Evolutionary conservation across 2,888 invertebrate species (phyloP), one percentile per base, ranked within the genome.

Genomic region (Lithophane ornitopus): DNA sequence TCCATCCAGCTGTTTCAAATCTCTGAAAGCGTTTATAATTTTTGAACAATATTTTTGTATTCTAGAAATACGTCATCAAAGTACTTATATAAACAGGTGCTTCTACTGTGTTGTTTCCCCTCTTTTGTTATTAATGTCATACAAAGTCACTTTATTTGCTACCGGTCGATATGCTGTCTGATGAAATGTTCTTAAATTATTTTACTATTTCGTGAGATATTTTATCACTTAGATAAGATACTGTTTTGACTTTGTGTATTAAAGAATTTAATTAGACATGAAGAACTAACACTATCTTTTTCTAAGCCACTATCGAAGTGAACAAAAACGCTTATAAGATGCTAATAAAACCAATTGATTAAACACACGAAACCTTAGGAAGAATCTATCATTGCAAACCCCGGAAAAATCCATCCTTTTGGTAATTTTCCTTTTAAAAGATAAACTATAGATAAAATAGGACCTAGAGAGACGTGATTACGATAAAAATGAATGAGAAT

Each of bases 71-170:
- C 82, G 78, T 87, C 81, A 82, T 72, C 73, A 76, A 63, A 67
- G 56, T 71, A 14, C 68, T 46, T 76, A 74, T 81, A 74, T 76
- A 73, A 65, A 82, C 85, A 85, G 78, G 80, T 88, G 86, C 28
- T 11, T 8, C 11, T 16, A n/a, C 7, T n/a, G 58, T 77, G 77
- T 80, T 80, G 63, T 88, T 26, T 56, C 26, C 19, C 7, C 11
- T 72, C 75, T 76, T 82, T 85, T 87, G 82, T 84, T 76, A 28
- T 41, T 61, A 74, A 71, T 63, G 69, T 67, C 63, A 66, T 28
- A 66, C 63, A 62, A 70, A 67, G 62, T 63, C 46, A 56, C 66
- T 56, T 44, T 67, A 63, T 58, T 56, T 71, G 54, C 41, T 9
- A 70, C 39, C 28, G 68, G 49, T 70, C 22, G 58, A 65, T 82